Conservation (phyloP, 2,888 invertebrate species). For the Microctonus brassicae region DNA sequence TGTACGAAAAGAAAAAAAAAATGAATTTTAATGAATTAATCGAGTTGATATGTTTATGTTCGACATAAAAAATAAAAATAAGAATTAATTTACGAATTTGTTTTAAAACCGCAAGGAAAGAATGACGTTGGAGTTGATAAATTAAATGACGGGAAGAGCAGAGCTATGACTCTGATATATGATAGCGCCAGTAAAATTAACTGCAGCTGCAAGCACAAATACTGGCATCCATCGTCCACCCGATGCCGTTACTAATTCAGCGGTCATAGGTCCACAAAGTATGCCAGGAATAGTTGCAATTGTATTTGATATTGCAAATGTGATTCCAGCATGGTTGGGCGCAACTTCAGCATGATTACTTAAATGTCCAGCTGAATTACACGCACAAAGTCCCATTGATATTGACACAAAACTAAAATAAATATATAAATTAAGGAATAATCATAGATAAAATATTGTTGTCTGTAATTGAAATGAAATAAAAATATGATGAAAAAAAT, state of each 20-base stretch:
- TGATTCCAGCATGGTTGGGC: conserved; percentile 82
- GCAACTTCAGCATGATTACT: conserved; percentile 85
- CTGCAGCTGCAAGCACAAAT: conserved; percentile 78
- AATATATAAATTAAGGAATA: too few relatives aligned
- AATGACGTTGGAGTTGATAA: conserved; percentile 27
- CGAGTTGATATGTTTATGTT: too few relatives aligned
- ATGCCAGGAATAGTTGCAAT: conserved; percentile 83
- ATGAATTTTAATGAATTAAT: too few relatives aligned
- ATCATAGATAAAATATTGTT: too few relatives aligned
- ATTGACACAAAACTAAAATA: conserved; percentile 76
- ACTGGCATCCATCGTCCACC: conserved; percentile 82
- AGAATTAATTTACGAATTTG: too few relatives aligned
- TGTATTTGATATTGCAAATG: conserved; percentile 83
- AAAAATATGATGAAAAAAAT: not conserved
- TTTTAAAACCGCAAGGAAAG: too few relatives aligned
- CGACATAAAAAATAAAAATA: too few relatives aligned
- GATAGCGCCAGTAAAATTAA: conserved; percentile 81
- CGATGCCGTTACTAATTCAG: conserved; percentile 79
- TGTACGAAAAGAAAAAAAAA: not conserved
- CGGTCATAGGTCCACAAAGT: conserved; percentile 82
- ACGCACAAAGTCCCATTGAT: conserved; percentile 82
- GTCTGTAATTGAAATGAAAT: conserved; percentile 7
- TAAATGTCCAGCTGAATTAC: conserved; percentile 82
- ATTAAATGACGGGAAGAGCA: conserved; percentile 76
- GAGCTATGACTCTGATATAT: conserved; percentile 82